Percentiles rank a stretch among this genome's conserved stretches.
phyloP scores from a whole-genome alignment of 2,888 invertebrate genomes.

The Sesia bembeciformis region DNA sequence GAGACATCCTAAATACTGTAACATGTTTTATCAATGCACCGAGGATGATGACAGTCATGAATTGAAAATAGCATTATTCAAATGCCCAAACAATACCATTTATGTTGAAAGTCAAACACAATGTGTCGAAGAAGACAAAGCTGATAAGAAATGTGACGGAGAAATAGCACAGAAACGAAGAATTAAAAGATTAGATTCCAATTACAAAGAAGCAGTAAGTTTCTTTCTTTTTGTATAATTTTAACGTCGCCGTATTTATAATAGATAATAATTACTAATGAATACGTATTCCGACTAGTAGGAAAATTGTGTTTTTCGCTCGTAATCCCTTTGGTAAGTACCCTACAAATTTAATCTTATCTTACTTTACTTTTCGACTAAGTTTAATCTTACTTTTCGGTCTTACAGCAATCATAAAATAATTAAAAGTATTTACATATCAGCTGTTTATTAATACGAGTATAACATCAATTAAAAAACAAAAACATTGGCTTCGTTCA shows the following conservation, averaged over 20 bases:
- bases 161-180: slow-evolving; percentile 69
- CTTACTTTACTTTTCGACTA: too few relatives aligned
- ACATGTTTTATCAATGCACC: slow-evolving; percentile 88
- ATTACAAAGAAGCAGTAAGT: slow-evolving; percentile 75
- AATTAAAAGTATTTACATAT: too few relatives aligned
- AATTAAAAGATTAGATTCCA: slow-evolving; percentile 66
- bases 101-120: slow-evolving; percentile 83
- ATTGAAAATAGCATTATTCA: slow-evolving; percentile 81
- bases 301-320: not conserved
- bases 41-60: slow-evolving; percentile 78
- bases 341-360: too few relatives aligned
- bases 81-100: slow-evolving; percentile 84
- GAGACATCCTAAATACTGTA: slow-evolving; percentile 87
- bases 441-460: too few relatives aligned
- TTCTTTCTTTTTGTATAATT: not conserved
- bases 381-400: too few relatives aligned
- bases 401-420: too few relatives aligned
- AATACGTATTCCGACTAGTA: not conserved
- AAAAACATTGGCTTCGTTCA: too few relatives aligned
- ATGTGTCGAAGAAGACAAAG: slow-evolving; percentile 79
- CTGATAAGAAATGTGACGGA: slow-evolving; percentile 72
- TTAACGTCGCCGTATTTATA: not conserved
- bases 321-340: too few relatives aligned
- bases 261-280: not conserved
- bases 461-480: too few relatives aligned